Evolutionary conservation across 2,888 invertebrate genomes (phyloP), one percentile per base, ranked within the genome.

Genomic region (Tenthredo mesomela): DNA sequence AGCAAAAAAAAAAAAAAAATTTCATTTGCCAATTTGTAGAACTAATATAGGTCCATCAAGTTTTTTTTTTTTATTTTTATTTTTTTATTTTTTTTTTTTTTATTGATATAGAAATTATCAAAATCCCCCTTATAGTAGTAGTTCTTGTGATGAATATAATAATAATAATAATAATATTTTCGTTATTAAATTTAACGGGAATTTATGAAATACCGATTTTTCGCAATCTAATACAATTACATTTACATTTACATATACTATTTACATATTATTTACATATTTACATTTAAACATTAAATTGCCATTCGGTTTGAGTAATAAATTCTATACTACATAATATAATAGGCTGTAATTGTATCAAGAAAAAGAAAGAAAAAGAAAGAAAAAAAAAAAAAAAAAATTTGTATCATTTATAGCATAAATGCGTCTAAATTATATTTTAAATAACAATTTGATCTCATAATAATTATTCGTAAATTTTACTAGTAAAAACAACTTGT

Each of bases 401-500:
- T 15, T 83, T 83, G n/a, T 71, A 50, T 70, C 71, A 18, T 10
- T 83, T 43, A 83, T 43, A 83, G 70, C 87, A 25, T 90, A 87
- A 88, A 87, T 73, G 78, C 85, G 87, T 86, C 86, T 85, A 88
- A 90, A 89, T 87, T 89, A 65, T 85, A 86, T 87, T 87, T 61
- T 86, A n/a, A n/a, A 86, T 87, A 87, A 88, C 85, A 82, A 37
- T 86, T 87, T 88, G 89, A 90, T 90, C 89, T 89, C 89, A 90
- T 90, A 87, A 87, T 87, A 33, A 33, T 33, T 33, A 86, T 78
- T 86, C 85, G 84, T 85, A 85, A 89, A 86, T 87, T 87, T 86
- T 87, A 87, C 84, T 85, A 86, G 80, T 84, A 83, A 85, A 33
- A 33, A 73, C 75, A 86, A 85, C 85, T 85, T 86, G 87, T 85